A percentile compares a stretch with the other conserved stretches of the same genome.
Conservation (phyloP, 2,888 invertebrate species). For the Plagodis dolabraria region DNA sequence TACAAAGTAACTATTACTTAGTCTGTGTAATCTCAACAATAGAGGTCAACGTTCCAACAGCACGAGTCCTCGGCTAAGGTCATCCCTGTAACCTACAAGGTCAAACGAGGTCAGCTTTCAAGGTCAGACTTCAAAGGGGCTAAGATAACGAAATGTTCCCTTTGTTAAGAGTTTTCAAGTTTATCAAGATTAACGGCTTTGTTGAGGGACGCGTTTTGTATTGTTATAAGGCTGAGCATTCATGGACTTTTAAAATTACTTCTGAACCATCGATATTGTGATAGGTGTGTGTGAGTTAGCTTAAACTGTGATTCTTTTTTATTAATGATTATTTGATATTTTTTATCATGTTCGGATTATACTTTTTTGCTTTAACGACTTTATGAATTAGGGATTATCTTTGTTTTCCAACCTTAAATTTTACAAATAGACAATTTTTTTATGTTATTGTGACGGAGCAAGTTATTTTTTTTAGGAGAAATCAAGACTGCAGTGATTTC, state of each 20-base stretch:
- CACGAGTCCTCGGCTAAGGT: slow-evolving; percentile 39
- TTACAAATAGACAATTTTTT: no score
- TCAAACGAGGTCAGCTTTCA: slow-evolving; percentile 48
- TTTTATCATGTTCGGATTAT: no score
- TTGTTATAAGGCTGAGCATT: slow-evolving; percentile 3
- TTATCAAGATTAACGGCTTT: slow-evolving; percentile 34
- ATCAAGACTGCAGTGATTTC: no score
- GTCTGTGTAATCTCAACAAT: slow-evolving; percentile 13
- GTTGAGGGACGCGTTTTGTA: neutral
- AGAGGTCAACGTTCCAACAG: slow-evolving; percentile 48
- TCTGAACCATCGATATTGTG: no score
- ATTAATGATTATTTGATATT: no score
- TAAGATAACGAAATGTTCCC: slow-evolving; percentile 26
- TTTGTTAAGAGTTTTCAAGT: slow-evolving; percentile 19
- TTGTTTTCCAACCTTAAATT: no score
- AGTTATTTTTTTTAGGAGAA: no score
- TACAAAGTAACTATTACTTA: neutral
- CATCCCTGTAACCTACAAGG: slow-evolving; percentile 43
- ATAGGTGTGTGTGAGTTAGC: no score
- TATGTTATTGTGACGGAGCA: no score
- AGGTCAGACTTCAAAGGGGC: slow-evolving; percentile 42
- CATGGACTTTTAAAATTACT: neutral
- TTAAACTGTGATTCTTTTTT: no score
- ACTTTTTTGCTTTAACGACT: no score
- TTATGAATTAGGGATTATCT: no score